Percentiles rank a stretch among this genome's conserved stretches.
Evolutionary conservation across 1,140 invertebrate species (phyloP).

Genomic region (Panonychus citri): DNA sequence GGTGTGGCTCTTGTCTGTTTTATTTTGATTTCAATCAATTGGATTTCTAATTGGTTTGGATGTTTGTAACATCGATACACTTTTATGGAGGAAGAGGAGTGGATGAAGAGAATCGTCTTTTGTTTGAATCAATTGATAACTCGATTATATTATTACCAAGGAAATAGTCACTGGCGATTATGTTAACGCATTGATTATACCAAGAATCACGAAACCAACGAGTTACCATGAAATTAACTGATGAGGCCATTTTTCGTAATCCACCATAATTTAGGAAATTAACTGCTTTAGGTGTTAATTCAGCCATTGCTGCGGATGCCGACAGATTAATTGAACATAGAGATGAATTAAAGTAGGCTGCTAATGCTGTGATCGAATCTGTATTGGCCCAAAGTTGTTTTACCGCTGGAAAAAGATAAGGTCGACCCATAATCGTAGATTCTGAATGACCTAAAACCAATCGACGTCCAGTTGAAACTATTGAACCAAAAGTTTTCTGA

Average conservation of each 20-base stretch:
- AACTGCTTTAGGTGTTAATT: constrained; percentile 48
- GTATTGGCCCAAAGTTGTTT: constrained; percentile 36
- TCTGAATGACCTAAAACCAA: constrained; percentile 31
- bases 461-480: constrained; percentile 29
- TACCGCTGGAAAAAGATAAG: constrained; percentile 24
- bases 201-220: constrained; percentile 35
- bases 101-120: background rate
- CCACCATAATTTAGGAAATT: constrained; percentile 30
- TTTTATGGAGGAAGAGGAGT: too few species aligned
- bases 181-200: constrained; percentile 39
- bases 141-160: constrained; percentile 41
- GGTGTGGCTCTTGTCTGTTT: too few species aligned
- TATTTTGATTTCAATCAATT: too few species aligned
- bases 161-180: constrained; percentile 52
- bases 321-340: constrained; percentile 6
- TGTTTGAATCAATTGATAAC: constrained; percentile 29
- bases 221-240: constrained; percentile 39
- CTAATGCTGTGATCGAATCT: constrained; percentile 25
- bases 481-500: constrained; percentile 20
- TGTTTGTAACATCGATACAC: too few species aligned
- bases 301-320: constrained; percentile 25
- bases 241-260: constrained; percentile 40
- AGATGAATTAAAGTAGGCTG: constrained; percentile 21
- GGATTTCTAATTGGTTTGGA: too few species aligned
- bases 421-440: background rate